Conservation (phyloP, 2,113 vertebrate species). For the Nothobranchius furzeri region DNA sequence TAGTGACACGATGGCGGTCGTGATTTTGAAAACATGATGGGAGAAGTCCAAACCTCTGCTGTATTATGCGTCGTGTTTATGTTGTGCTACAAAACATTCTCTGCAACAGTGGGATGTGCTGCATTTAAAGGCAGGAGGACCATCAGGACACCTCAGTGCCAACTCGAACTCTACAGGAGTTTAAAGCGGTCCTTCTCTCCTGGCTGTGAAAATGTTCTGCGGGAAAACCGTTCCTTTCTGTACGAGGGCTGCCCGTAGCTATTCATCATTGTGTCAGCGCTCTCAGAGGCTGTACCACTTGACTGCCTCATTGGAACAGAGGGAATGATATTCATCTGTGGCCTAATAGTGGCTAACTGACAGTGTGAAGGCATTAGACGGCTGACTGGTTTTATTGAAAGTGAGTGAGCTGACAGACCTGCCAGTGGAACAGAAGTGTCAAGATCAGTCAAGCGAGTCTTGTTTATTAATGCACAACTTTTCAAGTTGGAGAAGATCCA, state of each 20-base stretch:
- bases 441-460: conserved; percentile 55
- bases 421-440: conserved; percentile 53
- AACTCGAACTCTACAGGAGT: conserved; percentile 34
- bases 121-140: conserved; percentile 36
- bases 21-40: not conserved
- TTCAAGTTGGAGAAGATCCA: conserved; percentile 46
- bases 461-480: conserved; percentile 68
- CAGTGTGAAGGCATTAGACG: conserved; percentile 72
- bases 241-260: conserved; percentile 61
- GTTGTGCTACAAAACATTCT: conserved; percentile 17
- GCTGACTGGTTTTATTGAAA: conserved; percentile 75
- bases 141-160: conserved; percentile 35
- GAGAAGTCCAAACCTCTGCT: not conserved
- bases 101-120: conserved; percentile 31
- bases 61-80: conserved; percentile 18
- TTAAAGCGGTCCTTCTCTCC: conserved; percentile 49
- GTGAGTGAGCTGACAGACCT: conserved; percentile 67
- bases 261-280: conserved; percentile 76
- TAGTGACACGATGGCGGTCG: not conserved
- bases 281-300: conserved; percentile 68
- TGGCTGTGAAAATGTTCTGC: conserved; percentile 61
- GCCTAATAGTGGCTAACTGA: conserved; percentile 77
- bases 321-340: conserved; percentile 71
- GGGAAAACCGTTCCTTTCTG: conserved; percentile 60
- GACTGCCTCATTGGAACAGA: conserved; percentile 71